Evolutionary conservation across 1,140 invertebrate genomes (phyloP).

Genomic region (Diuraphis noxia): DNA sequence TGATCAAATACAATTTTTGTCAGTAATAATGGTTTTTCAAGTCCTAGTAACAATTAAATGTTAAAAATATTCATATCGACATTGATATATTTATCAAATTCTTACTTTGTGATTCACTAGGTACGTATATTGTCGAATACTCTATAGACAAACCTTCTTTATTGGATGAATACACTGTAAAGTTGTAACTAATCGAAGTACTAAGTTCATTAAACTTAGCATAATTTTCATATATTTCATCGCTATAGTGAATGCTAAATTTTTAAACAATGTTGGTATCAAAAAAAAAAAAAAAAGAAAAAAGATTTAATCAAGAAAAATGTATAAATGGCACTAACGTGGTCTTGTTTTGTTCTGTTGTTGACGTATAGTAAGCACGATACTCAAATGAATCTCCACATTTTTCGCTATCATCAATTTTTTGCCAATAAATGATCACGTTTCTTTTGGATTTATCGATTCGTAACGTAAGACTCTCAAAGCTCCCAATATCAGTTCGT

Average conservation of each 20-base stretch:
- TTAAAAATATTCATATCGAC: background rate
- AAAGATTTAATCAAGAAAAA: too few species aligned
- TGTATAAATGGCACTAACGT: background rate
- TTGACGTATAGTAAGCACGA: constrained; percentile 57
- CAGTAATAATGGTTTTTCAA: constrained; percentile 64
- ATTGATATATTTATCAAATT: constrained; percentile 37
- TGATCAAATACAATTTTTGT: constrained; percentile 70
- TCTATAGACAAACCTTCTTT: constrained; percentile 64
- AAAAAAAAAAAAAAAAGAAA: background rate
- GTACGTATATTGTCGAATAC: constrained; percentile 66
- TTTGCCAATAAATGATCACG: constrained; percentile 73
- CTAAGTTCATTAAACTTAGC: constrained; percentile 64
- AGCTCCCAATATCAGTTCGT: constrained; percentile 68
- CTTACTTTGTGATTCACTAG: constrained; percentile 65
- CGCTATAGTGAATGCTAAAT: background rate
- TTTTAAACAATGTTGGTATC: background rate
- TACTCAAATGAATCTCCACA: constrained; percentile 65
- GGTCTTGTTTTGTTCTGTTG: background rate
- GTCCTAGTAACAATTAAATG: constrained; percentile 19
- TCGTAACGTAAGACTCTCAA: constrained; percentile 64
- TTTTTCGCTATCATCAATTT: constrained; percentile 66
- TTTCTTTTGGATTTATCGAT: constrained; percentile 60
- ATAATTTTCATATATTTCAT: constrained; percentile 61
- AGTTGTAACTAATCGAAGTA: constrained; percentile 61
- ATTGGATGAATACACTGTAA: constrained; percentile 65